Evolutionary conservation across 2,888 invertebrate genomes (phyloP).

Genomic region (Kuschelorhynchus macadamiae): DNA sequence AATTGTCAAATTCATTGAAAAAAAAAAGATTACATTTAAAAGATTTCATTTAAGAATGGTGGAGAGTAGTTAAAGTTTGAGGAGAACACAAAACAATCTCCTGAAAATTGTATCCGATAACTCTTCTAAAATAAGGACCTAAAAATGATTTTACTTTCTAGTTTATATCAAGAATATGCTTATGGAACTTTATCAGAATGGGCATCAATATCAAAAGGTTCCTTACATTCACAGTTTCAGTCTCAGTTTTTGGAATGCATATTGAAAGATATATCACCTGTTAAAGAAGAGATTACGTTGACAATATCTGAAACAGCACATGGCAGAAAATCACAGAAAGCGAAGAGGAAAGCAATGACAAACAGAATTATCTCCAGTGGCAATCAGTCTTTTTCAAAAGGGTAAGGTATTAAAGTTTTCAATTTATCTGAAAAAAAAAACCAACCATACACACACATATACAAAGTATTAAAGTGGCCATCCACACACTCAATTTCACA

Average conservation of each 20-base stretch:
- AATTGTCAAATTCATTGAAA: no score
- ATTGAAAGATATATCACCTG: conserved; percentile 53
- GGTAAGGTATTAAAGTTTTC: no score
- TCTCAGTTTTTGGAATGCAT: conserved; percentile 51
- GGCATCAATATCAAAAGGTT: conserved; percentile 50
- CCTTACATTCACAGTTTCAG: conserved; percentile 53
- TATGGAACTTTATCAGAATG: conserved; percentile 52
- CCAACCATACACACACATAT: no score
- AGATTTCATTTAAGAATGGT: no score
- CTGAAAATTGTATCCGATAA: no score
- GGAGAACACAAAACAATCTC: no score
- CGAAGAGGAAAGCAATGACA: conserved; percentile 50
- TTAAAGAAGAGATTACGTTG: conserved; percentile 49
- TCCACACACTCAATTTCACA: neutral
- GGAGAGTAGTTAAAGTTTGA: no score
- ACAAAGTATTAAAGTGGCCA: neutral
- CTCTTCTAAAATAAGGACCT: no score
- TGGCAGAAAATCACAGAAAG: conserved; percentile 52
- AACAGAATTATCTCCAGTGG: conserved; percentile 50
- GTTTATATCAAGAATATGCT: conserved; percentile 51
- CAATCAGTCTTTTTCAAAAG: conserved; percentile 4
- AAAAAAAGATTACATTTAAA: no score
- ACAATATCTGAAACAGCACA: conserved; percentile 33
- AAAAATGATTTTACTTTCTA: no score
- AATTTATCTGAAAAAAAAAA: no score